Base-by-base conservation (phyloP, 2,888 invertebrate species). In the Flexamia atlantica region DNA sequence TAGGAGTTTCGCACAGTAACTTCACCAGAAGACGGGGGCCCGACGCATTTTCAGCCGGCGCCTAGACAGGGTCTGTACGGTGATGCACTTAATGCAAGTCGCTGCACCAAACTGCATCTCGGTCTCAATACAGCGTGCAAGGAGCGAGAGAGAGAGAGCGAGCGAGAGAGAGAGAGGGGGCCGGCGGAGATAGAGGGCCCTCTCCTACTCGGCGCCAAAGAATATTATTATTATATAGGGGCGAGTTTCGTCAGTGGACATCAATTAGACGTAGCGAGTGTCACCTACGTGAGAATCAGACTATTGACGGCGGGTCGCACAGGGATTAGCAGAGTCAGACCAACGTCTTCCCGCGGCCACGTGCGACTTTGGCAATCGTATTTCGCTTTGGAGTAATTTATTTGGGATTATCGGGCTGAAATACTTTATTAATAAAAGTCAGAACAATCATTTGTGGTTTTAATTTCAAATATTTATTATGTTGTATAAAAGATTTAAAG, bases 81-180 rank as follows among this genome's bases (percentile, higher is more conserved):
- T 70, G 84, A 84, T 84, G 84, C 84, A 84, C 82, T 82, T 84
- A 84, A 84, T 84, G 84, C 84, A 84, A 74, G 81, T 84, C 84
- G 82, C 84, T 84, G 84, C 84, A 82, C 79, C 84, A 68, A 84
- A 84, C 84, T 84, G 84, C 84, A 84, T 84, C 79, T 64, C 82
- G 40, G 70, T 50, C 81, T 81, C 42, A 68, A 72, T 84, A 76
- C 82, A 79, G 82, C 82, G 64, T 84, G 84, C 84, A 84, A 84
- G 84, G 60, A 81, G 84, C 72, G 83, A 76, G 74, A 30, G 76
- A 76, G 36, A 70, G 64, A 79, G 83, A 79, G 64, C 42, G 46
- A 30, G 23, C n/a, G 17, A 42, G 28, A 30, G 20, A 32, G 40
- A 32, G 70, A 17, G 7, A 46, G 42, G 80, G 72, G 84, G 50